Evolutionary conservation across 2,797 vertebrate species (phyloP), one percentile per base, ranked within the genome.

Genomic region (Manis javanica): DNA sequence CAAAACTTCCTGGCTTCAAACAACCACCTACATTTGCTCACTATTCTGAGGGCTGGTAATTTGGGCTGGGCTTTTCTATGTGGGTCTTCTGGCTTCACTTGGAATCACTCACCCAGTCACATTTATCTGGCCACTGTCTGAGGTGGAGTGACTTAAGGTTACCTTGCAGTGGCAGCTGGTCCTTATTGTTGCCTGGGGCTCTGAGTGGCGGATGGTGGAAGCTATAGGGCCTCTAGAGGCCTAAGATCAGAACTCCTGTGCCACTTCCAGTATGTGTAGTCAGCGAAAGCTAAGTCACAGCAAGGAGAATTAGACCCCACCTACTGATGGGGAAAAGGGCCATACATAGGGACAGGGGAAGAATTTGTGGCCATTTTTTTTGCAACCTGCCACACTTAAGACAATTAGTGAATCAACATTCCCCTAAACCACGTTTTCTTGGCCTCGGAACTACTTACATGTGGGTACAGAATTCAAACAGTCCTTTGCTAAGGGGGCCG

Each of bases 21-120:
- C 11, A 9, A 39, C 34, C 46, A 21, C n/a, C 63, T 29, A 14
- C 21, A 7, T 64, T 23, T 59, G 7, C 72, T 93, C n/a, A 4
- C 9, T 72, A 10, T 75, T 66, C 64, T 24, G 68, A 29, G 59
- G 29, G 5, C 31, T 49, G 51, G 66, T 10, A 34, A 1, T 81
- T 46, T 34, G 34, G 37, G 49, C 42, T 21, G 55, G 42, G 34
- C 13, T 75, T 51, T 77, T 66, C 75, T 66, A 53, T 46, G 5
- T 2, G 3, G n/a, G 51, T 57, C 29, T 19, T 57, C 31, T n/a
- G n/a, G 13, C 19, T 53, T 57, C 34, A 0, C 16, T 9, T 51
- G 1, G 24, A 39, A 15, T 57, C 21, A 0, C 34, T 21, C 66
- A 15, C 0, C 0, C n/a, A 26, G 46, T 66, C 31, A 15, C 9